Percentiles rank a stretch among this genome's conserved stretches.
Conservation (phyloP, 2,113 vertebrate genomes). For the Triplophysa dalaica region DNA sequence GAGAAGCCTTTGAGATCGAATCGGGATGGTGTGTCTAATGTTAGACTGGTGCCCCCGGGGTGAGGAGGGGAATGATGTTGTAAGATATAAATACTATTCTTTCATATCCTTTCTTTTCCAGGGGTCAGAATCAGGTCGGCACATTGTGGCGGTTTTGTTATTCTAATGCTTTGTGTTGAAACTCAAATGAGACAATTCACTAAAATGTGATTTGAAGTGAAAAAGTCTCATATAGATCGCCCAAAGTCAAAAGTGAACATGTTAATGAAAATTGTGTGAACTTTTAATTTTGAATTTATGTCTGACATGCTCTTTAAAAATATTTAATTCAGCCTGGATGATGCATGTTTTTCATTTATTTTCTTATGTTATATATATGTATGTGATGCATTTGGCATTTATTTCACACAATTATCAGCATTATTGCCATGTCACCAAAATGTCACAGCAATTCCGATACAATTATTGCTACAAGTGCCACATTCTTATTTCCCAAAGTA, state of each 20-base stretch:
- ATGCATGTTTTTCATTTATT: background rate
- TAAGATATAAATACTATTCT: constrained; percentile 11
- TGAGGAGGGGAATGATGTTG: constrained; percentile 3
- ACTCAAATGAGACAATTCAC: background rate
- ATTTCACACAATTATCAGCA: background rate
- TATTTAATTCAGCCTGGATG: background rate
- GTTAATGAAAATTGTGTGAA: too few relatives aligned
- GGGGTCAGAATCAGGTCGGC: constrained; percentile 5
- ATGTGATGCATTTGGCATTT: background rate
- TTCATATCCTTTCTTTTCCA: background rate
- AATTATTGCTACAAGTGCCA: constrained; percentile 7
- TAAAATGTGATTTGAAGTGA: background rate
- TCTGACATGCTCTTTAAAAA: background rate
- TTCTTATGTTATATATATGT: background rate
- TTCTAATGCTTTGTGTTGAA: background rate
- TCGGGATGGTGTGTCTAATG: background rate
- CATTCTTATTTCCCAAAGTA: constrained; percentile 17
- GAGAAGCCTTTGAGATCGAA: constrained; percentile 27
- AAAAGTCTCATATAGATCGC: constrained; percentile 1
- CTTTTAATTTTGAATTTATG: too few relatives aligned
- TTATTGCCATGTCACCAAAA: background rate
- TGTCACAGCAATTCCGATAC: background rate
- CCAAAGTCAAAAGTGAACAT: too few relatives aligned
- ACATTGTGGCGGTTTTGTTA: background rate
- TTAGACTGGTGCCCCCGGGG: background rate